These are phyloP conservation scores for human DNA, from an alignment of 2,113 vertebrate species.

Conservation along the genomic window GRCh38 chr7:40993001-40993500, in stretches of 20 bases:
- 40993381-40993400: background rate
- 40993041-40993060: background rate
- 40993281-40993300: background rate
- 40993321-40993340: background rate
- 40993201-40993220: background rate
- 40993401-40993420: background rate
- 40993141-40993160: background rate
- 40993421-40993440: background rate
- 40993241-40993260: background rate
- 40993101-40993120: background rate
- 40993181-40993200: background rate
- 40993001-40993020: background rate
- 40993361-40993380: background rate
- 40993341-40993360: background rate
- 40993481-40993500: background rate
- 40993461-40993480: slow-evolving; percentile 6
- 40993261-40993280: background rate
- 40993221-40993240: background rate
- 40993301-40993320: background rate
- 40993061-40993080: background rate
- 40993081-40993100: background rate
- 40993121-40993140: background rate
- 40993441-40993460: background rate
- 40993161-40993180: background rate
- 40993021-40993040: background rate